Percentiles rank a stretch among this genome's conserved stretches.
Conservation (phyloP, 2,888 invertebrate genomes). For the Amaurobius ferox region DNA sequence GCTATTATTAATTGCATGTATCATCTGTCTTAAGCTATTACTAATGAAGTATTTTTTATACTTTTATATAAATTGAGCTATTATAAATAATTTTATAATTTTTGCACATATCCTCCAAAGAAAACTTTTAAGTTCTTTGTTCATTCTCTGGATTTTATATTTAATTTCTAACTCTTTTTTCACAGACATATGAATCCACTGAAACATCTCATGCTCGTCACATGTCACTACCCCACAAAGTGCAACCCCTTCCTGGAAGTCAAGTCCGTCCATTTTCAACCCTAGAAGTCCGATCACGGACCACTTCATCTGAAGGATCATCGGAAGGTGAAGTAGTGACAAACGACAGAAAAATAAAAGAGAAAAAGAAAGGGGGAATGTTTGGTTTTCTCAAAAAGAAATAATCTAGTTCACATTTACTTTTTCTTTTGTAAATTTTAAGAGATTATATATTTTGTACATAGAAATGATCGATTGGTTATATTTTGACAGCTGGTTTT, state of each 20-base stretch:
- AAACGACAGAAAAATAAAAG: slow-evolving; percentile 75
- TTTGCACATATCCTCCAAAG: too few species aligned
- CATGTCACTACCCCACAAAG: slow-evolving; percentile 72
- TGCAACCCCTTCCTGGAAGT: slow-evolving; percentile 39
- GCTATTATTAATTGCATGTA: too few species aligned
- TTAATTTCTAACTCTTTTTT: background rate
- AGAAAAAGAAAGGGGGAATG: slow-evolving; percentile 76
- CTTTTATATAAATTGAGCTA: too few species aligned
- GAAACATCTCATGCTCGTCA: slow-evolving; percentile 65
- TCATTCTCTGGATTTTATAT: too few species aligned
- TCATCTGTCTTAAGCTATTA: too few species aligned
- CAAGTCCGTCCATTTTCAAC: slow-evolving; percentile 40
- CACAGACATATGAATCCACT: slow-evolving; percentile 38
- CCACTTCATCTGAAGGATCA: slow-evolving; percentile 71
- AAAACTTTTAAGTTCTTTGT: background rate
- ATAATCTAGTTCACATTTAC: slow-evolving; percentile 68
- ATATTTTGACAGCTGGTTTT: slow-evolving; percentile 57
- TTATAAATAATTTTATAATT: too few species aligned
- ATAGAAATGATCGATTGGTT: slow-evolving; percentile 29
- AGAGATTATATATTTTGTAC: slow-evolving; percentile 63
- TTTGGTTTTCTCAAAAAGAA: slow-evolving; percentile 76
- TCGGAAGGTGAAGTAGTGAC: slow-evolving; percentile 70
- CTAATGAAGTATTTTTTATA: too few species aligned
- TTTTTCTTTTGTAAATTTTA: slow-evolving; percentile 25
- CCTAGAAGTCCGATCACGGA: slow-evolving; percentile 52